A percentile compares a stretch with the other conserved stretches of the same genome.
Conservation (phyloP, 2,113 vertebrate species). For the Chroicocephalus ridibundus region DNA sequence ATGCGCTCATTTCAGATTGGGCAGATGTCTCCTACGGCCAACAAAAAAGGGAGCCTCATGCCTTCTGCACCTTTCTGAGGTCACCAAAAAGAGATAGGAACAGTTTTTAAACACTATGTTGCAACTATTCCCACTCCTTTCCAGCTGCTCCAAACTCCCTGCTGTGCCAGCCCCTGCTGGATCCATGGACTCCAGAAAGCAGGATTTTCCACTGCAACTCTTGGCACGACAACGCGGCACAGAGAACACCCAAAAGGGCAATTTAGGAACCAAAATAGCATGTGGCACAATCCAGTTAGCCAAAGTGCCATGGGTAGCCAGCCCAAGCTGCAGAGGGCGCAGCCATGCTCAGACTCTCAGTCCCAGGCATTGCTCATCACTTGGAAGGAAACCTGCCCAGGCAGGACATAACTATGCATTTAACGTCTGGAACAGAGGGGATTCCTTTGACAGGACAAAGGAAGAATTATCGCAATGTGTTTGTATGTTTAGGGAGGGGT, state of each 20-base stretch:
- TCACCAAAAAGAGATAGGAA: background rate
- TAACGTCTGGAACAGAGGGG: background rate
- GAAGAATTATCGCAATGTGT: background rate
- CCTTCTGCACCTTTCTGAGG: background rate
- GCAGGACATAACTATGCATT: background rate
- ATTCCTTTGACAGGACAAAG: background rate
- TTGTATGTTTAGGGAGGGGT: background rate
- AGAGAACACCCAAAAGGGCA: background rate
- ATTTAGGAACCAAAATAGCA: background rate
- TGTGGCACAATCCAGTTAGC: background rate
- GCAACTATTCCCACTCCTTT: background rate
- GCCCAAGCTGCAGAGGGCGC: background rate
- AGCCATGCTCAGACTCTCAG: background rate
- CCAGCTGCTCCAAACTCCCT: background rate
- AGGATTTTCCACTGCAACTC: background rate
- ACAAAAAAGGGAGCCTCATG: accelerated
- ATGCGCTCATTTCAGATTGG: background rate
- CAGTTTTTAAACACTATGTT: background rate
- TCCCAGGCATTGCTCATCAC: background rate
- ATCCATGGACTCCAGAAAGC: background rate
- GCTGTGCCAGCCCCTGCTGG: background rate
- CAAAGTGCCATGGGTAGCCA: background rate
- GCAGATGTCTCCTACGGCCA: background rate
- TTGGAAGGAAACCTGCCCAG: background rate
- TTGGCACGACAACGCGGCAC: background rate